A percentile compares a stretch with the other conserved stretches of the same genome.
phyloP scores from a whole-genome alignment of 2,113 vertebrate species.

The Baryphthengus martii region DNA sequence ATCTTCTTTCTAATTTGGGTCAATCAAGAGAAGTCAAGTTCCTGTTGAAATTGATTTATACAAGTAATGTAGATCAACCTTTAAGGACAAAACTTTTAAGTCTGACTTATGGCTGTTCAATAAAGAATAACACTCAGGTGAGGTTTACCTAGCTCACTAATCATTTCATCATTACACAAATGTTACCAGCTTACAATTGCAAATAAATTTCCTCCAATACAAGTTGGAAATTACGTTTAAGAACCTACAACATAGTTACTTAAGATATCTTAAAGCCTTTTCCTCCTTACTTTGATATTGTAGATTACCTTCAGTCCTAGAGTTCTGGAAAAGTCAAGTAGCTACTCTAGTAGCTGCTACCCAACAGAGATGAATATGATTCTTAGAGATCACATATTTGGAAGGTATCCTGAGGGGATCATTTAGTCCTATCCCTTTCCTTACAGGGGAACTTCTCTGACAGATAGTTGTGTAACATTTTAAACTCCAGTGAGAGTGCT shows the following conservation, averaged over 20 bases:
- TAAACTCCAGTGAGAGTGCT: neutral
- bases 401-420: neutral
- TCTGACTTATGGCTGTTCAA: neutral
- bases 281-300: neutral
- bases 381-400: neutral
- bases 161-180: neutral
- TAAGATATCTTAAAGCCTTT: neutral
- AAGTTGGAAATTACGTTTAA: neutral
- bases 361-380: neutral
- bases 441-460: neutral
- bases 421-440: neutral
- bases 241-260: neutral
- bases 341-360: neutral
- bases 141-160: neutral
- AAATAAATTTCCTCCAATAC: neutral
- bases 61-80: constrained; percentile 15
- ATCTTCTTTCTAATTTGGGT: neutral
- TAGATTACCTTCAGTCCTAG: neutral
- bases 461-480: neutral
- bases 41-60: constrained; percentile 20
- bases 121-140: neutral
- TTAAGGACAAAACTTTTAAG: neutral
- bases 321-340: neutral
- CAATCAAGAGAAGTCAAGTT: neutral
- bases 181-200: neutral